Percentiles rank a stretch among this genome's conserved stretches.
phyloP scores from a whole-genome alignment of 2,113 vertebrate species.

The Syngnathus typhle region DNA sequence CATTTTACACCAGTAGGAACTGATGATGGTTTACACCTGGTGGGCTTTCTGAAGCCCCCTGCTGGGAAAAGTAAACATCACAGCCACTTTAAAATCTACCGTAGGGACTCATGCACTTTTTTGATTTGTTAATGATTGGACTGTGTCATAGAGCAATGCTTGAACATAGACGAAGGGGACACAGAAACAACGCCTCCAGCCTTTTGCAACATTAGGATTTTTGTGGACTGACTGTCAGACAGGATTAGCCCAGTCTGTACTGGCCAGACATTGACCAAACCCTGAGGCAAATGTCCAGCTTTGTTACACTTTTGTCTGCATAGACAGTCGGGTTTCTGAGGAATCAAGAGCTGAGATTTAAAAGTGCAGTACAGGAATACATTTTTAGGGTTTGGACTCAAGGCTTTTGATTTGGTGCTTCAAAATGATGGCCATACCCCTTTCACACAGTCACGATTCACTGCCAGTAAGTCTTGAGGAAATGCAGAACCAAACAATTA shows the following conservation, averaged over 20 bases:
- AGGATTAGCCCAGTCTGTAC: conserved; percentile 41
- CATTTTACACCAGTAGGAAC: background rate
- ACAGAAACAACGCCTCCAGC: conserved; percentile 44
- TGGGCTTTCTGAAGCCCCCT: background rate
- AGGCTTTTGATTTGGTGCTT: conserved; percentile 3
- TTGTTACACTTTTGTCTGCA: conserved; percentile 17
- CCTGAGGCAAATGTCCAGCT: conserved; percentile 31
- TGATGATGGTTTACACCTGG: background rate
- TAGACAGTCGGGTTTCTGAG: conserved; percentile 2
- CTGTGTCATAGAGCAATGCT: conserved; percentile 44
- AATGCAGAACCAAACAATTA: conserved; percentile 26
- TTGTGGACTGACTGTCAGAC: conserved; percentile 40
- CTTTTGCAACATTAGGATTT: conserved; percentile 38
- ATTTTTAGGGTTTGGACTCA: conserved; percentile 11
- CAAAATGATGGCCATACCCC: conserved; percentile 14
- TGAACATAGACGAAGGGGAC: conserved; percentile 38
- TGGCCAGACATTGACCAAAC: conserved; percentile 40
- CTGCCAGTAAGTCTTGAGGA: conserved; percentile 20
- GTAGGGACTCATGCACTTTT: conserved; percentile 11
- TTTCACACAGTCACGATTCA: conserved; percentile 12
- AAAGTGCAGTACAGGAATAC: background rate
- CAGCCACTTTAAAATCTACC: background rate
- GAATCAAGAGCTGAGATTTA: background rate
- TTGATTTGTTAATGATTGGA: conserved; percentile 45
- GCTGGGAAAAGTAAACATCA: background rate